Evolutionary conservation across 1,140 invertebrate genomes (phyloP), one percentile per base, ranked within the genome.

Genomic region (Diabrotica virgifera): DNA sequence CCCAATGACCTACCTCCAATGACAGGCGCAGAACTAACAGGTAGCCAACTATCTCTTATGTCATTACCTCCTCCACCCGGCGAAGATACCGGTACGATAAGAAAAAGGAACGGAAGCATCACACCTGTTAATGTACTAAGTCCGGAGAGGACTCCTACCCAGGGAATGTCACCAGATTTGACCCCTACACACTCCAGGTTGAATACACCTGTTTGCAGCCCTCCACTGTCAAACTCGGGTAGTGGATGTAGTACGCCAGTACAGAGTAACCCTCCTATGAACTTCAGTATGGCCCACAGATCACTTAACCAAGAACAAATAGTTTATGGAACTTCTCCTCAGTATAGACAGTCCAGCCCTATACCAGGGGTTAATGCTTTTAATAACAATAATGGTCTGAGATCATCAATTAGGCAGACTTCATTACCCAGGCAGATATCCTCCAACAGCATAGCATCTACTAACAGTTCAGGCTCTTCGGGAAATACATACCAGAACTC

Each of bases 11-110:
- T 87, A 6, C 83, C 84, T 13, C 73, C 80, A 7, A 83, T 85
- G 61, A 82, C 83, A 10, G 83, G 83, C 4, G 72, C 77, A 0
- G 86, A 91, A 67, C 80, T 91, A 0, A 85, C 84, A 11, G 89
- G 87, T 2, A 90, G 89, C 0, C 86, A 86, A 69, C 76, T 90
- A 35, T 87, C 86, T 52, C 70, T 88, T 8, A 83, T 84, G 36
- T 89, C 87, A 5, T 76, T 91, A 4, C 89, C 89, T 0, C 89
- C 89, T 10, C 88, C 88, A 0, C 85, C 85, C 11, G 76, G 69
- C 37, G 35, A 14, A 12, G 82, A 83, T 37, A 82, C 80, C 0
- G 80, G 79, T 12, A 83, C 82, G 6, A 81, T 83, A 54, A 76
- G 80, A 46, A 78, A 81, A 6, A 79, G 70, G 12, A 70, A 70